Percentiles rank a stretch among this genome's conserved stretches.
phyloP scores from a whole-genome alignment of 2,797 vertebrate species.

The Florisuga fusca region DNA sequence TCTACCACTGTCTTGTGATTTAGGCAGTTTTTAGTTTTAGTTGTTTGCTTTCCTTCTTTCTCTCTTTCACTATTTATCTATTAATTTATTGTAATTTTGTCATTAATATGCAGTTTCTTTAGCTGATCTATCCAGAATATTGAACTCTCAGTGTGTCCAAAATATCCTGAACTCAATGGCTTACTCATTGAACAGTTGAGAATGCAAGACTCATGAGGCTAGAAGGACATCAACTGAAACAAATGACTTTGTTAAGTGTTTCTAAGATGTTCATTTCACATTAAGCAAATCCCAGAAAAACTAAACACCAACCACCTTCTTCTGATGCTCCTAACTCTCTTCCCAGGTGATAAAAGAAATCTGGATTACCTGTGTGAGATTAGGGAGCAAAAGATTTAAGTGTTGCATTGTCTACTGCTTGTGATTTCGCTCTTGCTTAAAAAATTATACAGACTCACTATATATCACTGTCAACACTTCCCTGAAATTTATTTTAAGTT shows the following conservation, averaged over 20 bases:
- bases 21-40: neutral
- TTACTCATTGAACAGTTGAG: neutral
- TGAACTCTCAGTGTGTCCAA: neutral
- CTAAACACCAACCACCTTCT: neutral
- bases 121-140: neutral
- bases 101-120: neutral
- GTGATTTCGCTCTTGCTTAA: neutral
- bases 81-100: neutral
- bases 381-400: neutral
- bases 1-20: neutral
- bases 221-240: neutral
- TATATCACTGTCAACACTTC: neutral
- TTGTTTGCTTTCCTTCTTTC: neutral
- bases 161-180: neutral
- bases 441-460: neutral
- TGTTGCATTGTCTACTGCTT: neutral
- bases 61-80: neutral
- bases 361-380: neutral
- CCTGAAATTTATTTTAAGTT: constrained; percentile 27
- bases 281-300: neutral
- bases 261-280: neutral
- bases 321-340: neutral
- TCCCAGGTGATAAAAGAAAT: neutral
- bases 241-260: neutral
- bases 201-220: neutral